Evolutionary conservation across 37 sponge, comb jelly and placozoan genomes (phyloP).

Genomic region (Agelas oroides): DNA sequence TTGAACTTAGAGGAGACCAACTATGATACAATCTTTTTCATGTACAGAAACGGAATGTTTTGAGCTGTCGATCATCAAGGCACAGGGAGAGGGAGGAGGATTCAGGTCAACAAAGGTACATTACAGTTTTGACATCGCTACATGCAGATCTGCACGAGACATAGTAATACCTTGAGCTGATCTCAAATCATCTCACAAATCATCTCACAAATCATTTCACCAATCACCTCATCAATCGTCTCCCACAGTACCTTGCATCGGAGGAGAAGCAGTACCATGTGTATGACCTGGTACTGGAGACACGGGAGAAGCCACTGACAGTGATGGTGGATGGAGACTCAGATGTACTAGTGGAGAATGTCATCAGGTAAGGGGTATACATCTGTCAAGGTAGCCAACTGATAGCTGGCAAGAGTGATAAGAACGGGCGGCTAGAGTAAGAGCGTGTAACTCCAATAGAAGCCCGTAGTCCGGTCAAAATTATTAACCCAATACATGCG

Average conservation of each 20-base stretch:
- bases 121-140: neutral
- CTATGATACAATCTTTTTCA: no score
- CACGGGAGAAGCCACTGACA: conserved; percentile 74
- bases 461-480: no score
- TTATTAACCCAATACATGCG: no score
- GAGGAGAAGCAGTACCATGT: conserved; percentile 65
- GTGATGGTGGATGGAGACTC: conserved; percentile 75
- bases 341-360: conserved; percentile 66
- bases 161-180: no score
- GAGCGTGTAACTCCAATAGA: no score
- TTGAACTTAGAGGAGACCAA: no score
- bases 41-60: conserved; percentile 55
- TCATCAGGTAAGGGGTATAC: conserved; percentile 58
- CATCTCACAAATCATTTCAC: no score
- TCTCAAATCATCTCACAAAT: no score
- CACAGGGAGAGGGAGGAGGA: conserved; percentile 41
- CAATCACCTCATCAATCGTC: no score
- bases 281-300: conserved; percentile 58
- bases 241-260: conserved; percentile 39
- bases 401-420: neutral
- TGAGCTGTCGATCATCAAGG: conserved; percentile 60
- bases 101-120: conserved; percentile 46
- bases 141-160: neutral
- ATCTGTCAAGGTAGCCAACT: neutral
- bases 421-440: no score